Conservation (phyloP, 1,140 invertebrate species). For the Meloidogyne floridensis region DNA sequence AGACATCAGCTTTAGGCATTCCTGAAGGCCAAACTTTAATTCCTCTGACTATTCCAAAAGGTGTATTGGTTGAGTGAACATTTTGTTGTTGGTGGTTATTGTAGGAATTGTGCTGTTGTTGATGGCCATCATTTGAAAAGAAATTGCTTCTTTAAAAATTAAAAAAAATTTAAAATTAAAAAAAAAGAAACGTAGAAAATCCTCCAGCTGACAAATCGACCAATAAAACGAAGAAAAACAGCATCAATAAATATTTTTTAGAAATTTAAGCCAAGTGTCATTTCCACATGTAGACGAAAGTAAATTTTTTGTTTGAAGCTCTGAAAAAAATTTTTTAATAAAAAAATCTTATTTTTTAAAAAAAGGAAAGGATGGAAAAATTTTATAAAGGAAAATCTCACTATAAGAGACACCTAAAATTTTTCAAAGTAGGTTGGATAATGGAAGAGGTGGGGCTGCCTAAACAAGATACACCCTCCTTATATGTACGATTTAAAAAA, state of each 20-base stretch:
- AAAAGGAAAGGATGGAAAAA: no score
- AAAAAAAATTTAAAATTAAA: background rate
- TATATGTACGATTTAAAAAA: no score
- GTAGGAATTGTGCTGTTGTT: background rate
- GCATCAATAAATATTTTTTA: background rate
- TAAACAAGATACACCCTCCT: no score
- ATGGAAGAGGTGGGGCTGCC: no score
- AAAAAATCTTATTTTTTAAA: no score
- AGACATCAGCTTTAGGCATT: conserved; percentile 33
- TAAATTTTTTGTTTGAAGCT: no score
- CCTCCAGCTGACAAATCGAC: background rate
- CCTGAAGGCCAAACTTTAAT: conserved; percentile 43
- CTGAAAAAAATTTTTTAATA: no score
- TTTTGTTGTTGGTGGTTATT: conserved; percentile 1
- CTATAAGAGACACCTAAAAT: no score
- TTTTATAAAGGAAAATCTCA: background rate
- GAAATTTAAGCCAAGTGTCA: background rate
- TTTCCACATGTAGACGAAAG: no score
- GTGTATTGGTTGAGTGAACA: conserved; percentile 48
- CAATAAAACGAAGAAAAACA: background rate
- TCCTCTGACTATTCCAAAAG: conserved; percentile 61
- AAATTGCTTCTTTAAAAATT: background rate
- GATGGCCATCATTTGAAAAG: background rate
- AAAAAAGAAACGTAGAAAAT: background rate
- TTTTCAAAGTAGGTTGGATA: no score